These are phyloP conservation scores for Epinephelus lanceolatus DNA, from an alignment of 2,113 vertebrate species.

Conservation along the genomic window DNA sequence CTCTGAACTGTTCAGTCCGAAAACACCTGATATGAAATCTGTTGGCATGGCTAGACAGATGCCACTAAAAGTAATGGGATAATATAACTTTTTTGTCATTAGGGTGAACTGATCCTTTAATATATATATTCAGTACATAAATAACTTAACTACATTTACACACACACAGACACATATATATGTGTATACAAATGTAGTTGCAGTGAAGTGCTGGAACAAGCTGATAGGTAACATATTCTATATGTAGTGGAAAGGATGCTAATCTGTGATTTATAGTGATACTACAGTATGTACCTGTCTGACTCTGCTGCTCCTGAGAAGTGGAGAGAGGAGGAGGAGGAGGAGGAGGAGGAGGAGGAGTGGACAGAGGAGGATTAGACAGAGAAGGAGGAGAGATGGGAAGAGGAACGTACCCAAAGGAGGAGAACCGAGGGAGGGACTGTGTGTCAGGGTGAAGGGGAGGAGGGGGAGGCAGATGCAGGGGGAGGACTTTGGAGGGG, in stretches of 20 bases:
- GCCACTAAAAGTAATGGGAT: not conserved
- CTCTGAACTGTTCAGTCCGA: too few relatives aligned
- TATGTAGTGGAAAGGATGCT: conserved; percentile 58
- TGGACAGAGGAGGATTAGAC: conserved; percentile 79
- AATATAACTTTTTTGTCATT: not conserved
- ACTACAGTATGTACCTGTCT: conserved; percentile 83
- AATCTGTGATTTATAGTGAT: conserved; percentile 67
- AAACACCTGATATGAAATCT: not conserved
- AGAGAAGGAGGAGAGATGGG: conserved; percentile 82
- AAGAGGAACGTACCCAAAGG: conserved; percentile 91
- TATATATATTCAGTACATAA: not conserved
- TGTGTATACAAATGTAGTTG: not conserved
- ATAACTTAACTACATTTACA: too few relatives aligned
- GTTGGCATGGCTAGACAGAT: not conserved
- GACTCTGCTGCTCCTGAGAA: conserved; percentile 84
- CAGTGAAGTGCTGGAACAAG: conserved; percentile 27
- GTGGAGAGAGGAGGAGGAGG: conserved; percentile 80
- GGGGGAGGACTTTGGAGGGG: conserved; percentile 89
- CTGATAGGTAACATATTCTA: not conserved
- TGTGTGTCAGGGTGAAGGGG: conserved; percentile 85
- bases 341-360: conserved; percentile 70
- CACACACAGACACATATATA: not conserved
- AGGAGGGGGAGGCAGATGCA: conserved; percentile 86
- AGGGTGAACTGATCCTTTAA: conserved; percentile 23
- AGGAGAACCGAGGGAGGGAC: conserved; percentile 91